These are phyloP conservation scores for Laticauda colubrina DNA, from an alignment of 2,113 vertebrate species.

Conservation along the genomic window DNA sequence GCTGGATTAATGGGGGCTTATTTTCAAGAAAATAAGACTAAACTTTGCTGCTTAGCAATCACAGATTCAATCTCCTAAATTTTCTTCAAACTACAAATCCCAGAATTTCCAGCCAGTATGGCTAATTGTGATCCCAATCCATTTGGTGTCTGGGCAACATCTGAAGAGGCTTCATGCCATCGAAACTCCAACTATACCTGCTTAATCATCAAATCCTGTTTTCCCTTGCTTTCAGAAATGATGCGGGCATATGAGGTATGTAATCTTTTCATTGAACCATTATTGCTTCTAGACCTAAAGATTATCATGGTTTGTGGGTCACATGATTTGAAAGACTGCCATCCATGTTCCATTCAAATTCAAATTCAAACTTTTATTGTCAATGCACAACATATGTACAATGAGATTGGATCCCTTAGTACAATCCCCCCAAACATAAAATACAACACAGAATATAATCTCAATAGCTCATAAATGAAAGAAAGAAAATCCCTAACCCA, in stretches of 20 bases:
- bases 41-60: not conserved
- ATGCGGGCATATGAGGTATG: not conserved
- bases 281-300: not conserved
- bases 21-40: not conserved
- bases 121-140: not conserved
- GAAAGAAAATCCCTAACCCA: too few relatives aligned
- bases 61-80: not conserved
- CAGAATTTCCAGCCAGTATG: not conserved
- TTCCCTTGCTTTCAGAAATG: slow-evolving; percentile 5
- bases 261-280: not conserved
- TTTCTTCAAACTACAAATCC: not conserved
- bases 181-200: not conserved
- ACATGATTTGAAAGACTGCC: not conserved
- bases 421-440: too few relatives aligned
- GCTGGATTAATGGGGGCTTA: not conserved
- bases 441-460: too few relatives aligned
- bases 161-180: not conserved
- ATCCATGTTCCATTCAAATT: not conserved
- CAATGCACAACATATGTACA: too few relatives aligned
- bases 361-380: too few relatives aligned
- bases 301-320: not conserved
- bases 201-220: not conserved
- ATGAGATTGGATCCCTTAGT: too few relatives aligned
- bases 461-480: too few relatives aligned
- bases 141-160: not conserved